Percentiles rank a stretch among this genome's conserved stretches.
Conservation (phyloP, 2,113 vertebrate genomes). For the Girardinichthys multiradiatus region DNA sequence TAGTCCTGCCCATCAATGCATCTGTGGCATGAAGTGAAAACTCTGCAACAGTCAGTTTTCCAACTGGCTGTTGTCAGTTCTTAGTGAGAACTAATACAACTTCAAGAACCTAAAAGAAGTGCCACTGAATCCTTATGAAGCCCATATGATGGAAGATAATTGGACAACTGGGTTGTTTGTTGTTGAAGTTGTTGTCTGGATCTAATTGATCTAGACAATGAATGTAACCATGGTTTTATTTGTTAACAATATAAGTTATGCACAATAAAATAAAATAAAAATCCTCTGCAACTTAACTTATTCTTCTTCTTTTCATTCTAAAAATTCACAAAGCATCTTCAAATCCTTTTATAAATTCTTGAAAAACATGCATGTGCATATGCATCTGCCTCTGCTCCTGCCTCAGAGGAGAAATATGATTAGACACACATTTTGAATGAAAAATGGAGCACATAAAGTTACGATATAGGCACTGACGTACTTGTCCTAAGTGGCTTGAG, state of each 20-base stretch:
- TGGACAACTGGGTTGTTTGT: too few species aligned
- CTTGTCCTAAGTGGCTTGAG: constrained; percentile 12
- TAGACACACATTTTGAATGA: not conserved
- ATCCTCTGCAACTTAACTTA: too few species aligned
- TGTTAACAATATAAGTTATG: not conserved
- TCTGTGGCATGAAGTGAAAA: not conserved
- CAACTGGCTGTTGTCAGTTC: not conserved
- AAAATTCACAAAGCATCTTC: too few species aligned
- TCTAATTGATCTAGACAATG: not conserved
- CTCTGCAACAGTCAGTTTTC: not conserved
- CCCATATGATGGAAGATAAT: not conserved
- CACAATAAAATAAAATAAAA: too few species aligned
- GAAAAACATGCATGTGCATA: too few species aligned
- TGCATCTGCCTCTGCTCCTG: too few species aligned
- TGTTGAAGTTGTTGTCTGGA: too few species aligned
- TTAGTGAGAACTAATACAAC: not conserved
- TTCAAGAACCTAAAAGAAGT: not conserved
- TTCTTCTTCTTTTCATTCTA: too few species aligned
- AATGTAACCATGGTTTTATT: not conserved
- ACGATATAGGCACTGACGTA: not conserved
- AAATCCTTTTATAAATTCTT: too few species aligned
- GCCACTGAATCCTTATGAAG: not conserved
- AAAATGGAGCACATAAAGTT: not conserved
- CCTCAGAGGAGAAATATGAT: not conserved
- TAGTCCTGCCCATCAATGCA: not conserved